Base-by-base conservation (phyloP, 1,140 invertebrate species). In the Trypoxylus dichotomus region DNA sequence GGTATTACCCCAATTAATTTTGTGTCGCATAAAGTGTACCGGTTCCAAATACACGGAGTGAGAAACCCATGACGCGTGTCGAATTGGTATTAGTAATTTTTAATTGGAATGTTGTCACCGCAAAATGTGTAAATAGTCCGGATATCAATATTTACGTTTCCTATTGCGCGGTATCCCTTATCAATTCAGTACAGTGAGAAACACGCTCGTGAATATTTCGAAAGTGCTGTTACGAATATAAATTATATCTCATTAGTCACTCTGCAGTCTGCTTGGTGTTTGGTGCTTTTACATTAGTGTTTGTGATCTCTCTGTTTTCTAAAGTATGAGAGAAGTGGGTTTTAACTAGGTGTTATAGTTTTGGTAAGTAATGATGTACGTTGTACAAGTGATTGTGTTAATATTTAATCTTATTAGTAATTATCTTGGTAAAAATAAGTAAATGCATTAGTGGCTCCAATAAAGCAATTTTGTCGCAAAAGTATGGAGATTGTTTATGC, bases 71-170 rank as follows among this genome's bases (percentile, higher is more conserved):
- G 21, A 10, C 21, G 3, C 24, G 24, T 24, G 27, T 8, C 32
- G 32, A 8, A 68, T 25, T 1, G 24, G 27, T 27, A 68, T 68
- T 68, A 68, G 24, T 68, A 68, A 68, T 29, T 54, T 24, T 68
- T 68, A 68, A 27, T 11, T 1, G 7, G 21, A 25, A 68, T 29
- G 24, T 27, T 11, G 24, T 27, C 27, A 68, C 60, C 58, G 58
- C 58, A 60, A 68, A 68, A 68, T 68, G 60, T 68, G 60, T 25
- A 68, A 68, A 68, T 68, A 68, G 7, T 5, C 60, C 60, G 60
- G 60, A 68, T 68, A 68, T 68, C 24, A 68, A 24, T 68, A 8
- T 68, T 68, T 68, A 68, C 60, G 60, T 68, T 68, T 68, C 60
- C 60, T 68, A 68, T 68, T 68, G 47, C 47, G 47, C 11, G 13